Evolutionary conservation across 2,888 invertebrate genomes (phyloP).

Genomic region (Calameuta pallipes): DNA sequence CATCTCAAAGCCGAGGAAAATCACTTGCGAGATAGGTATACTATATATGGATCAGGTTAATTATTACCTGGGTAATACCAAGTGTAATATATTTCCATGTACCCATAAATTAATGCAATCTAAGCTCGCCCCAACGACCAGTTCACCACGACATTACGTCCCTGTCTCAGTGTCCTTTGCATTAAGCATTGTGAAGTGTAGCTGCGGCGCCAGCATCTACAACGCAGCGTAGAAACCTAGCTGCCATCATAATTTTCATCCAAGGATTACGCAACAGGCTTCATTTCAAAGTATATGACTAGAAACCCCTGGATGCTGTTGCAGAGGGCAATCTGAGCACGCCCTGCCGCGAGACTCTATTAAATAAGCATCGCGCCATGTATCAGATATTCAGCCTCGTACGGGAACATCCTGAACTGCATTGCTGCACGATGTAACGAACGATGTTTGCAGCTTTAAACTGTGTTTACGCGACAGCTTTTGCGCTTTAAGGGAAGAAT

Average conservation of each 20-base stretch:
- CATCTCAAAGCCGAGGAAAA: neutral
- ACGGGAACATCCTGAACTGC: neutral
- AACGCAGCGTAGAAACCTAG: neutral
- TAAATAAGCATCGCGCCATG: neutral
- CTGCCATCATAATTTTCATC: neutral
- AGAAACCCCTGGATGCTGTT: neutral
- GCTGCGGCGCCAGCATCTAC: neutral
- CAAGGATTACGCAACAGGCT: neutral
- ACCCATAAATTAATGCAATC: constrained; percentile 31
- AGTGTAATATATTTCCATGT: constrained; percentile 24
- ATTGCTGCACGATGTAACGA: neutral
- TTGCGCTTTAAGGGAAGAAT: neutral
- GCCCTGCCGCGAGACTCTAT: neutral
- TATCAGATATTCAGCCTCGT: neutral
- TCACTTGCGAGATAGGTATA: neutral
- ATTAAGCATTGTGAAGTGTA: neutral
- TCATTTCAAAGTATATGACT: neutral
- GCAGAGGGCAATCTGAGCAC: neutral
- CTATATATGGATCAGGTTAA: neutral
- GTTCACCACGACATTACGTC: constrained; percentile 18
- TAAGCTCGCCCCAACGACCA: constrained; percentile 26
- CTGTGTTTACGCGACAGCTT: neutral
- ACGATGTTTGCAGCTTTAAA: neutral
- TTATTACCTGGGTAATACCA: neutral
- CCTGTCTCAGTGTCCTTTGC: constrained; percentile 15